These are phyloP conservation scores for Eidolon dupreanum DNA, from an alignment of 2,797 vertebrate species.

Conservation along the genomic window DNA sequence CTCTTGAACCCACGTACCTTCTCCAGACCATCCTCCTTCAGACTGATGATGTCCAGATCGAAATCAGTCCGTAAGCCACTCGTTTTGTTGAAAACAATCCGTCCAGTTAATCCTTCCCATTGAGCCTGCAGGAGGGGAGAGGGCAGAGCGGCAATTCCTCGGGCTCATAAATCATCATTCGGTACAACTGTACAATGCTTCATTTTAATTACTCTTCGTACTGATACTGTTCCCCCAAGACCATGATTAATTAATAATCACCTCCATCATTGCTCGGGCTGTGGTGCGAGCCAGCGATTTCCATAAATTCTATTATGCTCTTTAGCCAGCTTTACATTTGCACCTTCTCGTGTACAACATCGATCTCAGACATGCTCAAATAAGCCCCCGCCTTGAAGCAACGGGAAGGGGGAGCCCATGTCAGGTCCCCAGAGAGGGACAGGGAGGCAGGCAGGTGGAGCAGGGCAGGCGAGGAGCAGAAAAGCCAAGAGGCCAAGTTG, in stretches of 20 bases:
- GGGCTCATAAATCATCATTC: slow-evolving; percentile 85
- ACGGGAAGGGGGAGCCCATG: slow-evolving; percentile 1
- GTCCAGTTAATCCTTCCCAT: slow-evolving; percentile 98
- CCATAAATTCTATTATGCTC: slow-evolving; percentile 86
- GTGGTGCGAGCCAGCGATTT: slow-evolving; percentile 85
- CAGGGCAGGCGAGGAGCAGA: background rate
- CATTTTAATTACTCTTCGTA: slow-evolving; percentile 94
- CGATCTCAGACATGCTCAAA: slow-evolving; percentile 77
- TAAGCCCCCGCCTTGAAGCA: slow-evolving; percentile 58
- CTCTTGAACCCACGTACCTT: slow-evolving; percentile 90
- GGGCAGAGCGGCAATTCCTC: slow-evolving; percentile 78
- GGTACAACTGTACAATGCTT: slow-evolving; percentile 85
- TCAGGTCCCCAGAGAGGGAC: background rate
- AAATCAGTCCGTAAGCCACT: slow-evolving; percentile 97
- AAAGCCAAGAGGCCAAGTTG: background rate
- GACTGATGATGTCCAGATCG: slow-evolving; percentile 96
- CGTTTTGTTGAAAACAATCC: slow-evolving; percentile 97
- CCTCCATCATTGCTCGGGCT: slow-evolving; percentile 82
- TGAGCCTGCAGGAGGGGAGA: slow-evolving; percentile 91
- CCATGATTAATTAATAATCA: slow-evolving; percentile 93
- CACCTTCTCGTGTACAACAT: slow-evolving; percentile 82
- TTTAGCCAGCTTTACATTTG: slow-evolving; percentile 78
- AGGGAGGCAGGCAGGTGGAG: background rate
- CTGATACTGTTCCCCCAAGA: slow-evolving; percentile 89
- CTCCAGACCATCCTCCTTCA: slow-evolving; percentile 97